These are phyloP conservation scores for Anthopleura xanthogrammica DNA, from an alignment of 92 coral and sea anemone genomes.

Conservation along the genomic window DNA sequence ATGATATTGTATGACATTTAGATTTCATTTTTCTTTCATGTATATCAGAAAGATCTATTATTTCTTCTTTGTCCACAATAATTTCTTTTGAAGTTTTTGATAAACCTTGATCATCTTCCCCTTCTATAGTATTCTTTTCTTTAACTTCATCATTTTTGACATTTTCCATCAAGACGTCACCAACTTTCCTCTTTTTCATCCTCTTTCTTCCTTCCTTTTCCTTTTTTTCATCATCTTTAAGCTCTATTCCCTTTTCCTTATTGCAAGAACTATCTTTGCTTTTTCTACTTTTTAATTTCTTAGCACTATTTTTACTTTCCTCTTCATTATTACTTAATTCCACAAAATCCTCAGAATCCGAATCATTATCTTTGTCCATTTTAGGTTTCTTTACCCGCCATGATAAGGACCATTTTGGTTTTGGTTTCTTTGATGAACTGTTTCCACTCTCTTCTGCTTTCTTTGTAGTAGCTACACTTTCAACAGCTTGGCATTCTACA, in stretches of 20 bases:
- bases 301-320: neutral
- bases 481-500: neutral
- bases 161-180: neutral
- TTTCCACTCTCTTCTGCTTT: neutral
- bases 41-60: neutral
- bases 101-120: neutral
- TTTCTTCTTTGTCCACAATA: neutral
- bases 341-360: conserved; percentile 26
- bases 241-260: neutral
- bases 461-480: neutral
- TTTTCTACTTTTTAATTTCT: neutral
- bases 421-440: conserved; percentile 24
- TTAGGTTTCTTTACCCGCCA: conserved; percentile 44
- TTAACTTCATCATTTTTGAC: neutral
- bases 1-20: neutral
- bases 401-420: conserved; percentile 49
- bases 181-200: neutral
- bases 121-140: neutral
- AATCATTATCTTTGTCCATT: conserved; percentile 21
- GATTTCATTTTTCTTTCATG: neutral
- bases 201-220: conserved; percentile 19
- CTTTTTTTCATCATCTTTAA: conserved; percentile 10
- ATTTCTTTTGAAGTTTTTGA: neutral
- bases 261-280: conserved; percentile 34
- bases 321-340: neutral